These are phyloP conservation scores for Tinea semifulvella DNA, from an alignment of 2,888 invertebrate species.

Conservation along the genomic window DNA sequence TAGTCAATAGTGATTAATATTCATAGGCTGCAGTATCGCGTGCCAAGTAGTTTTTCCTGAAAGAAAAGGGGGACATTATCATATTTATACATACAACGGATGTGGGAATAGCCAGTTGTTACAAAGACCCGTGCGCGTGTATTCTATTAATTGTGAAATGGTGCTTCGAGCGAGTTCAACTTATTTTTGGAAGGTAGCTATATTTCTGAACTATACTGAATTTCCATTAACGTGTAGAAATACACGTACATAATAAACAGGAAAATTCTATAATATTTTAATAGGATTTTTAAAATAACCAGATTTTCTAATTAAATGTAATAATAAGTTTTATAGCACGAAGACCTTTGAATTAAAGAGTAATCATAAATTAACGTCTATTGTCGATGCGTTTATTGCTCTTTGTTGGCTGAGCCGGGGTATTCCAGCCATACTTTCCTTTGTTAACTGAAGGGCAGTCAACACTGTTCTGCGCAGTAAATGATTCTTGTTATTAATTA, in stretches of 20 bases:
- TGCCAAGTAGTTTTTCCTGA: conserved; percentile 44
- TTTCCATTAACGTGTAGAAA: too few relatives aligned
- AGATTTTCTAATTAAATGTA: too few relatives aligned
- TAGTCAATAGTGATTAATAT: conserved; percentile 29
- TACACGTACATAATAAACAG: too few relatives aligned
- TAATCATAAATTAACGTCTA: background rate
- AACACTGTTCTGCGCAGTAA: conserved; percentile 3
- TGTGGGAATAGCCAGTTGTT: conserved; percentile 11
- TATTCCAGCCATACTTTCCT: conserved; percentile 5
- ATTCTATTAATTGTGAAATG: too few relatives aligned
- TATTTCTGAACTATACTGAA: too few relatives aligned
- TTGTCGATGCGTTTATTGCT: background rate
- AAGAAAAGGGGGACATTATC: conserved; percentile 48
- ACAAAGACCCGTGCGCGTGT: background rate
- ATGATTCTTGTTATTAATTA: conserved; percentile 7
- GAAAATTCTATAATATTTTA: too few relatives aligned
- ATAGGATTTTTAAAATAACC: too few relatives aligned
- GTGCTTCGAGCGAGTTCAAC: too few relatives aligned
- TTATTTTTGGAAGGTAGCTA: too few relatives aligned
- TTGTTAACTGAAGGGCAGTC: conserved; percentile 4
- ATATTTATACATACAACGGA: conserved; percentile 38
- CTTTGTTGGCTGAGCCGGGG: background rate
- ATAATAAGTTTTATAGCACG: too few relatives aligned
- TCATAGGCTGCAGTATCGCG: conserved; percentile 43
- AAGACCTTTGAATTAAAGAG: background rate